These are phyloP conservation scores for Alauda arvensis DNA, from an alignment of 2,797 vertebrate species.

Conservation along the genomic window DNA sequence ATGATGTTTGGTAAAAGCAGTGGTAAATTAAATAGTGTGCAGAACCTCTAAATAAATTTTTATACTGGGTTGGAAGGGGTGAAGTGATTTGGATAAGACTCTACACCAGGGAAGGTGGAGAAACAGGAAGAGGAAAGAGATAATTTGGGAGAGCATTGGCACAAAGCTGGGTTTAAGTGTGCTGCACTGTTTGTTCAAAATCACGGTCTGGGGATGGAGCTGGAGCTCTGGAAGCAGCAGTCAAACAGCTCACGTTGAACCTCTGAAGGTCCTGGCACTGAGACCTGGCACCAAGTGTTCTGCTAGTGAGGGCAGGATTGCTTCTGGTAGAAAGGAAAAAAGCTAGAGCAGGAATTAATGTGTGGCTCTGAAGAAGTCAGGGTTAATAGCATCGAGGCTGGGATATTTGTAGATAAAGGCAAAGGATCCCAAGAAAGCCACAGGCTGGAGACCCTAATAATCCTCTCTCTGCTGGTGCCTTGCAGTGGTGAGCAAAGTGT, in stretches of 20 bases:
- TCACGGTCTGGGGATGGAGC: accelerated
- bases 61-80: not conserved
- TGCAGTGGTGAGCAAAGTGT: accelerated
- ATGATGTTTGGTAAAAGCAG: not conserved
- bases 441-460: not conserved
- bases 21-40: not conserved
- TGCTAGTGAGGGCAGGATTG: not conserved
- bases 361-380: not conserved
- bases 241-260: not conserved
- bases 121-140: not conserved
- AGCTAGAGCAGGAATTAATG: not conserved
- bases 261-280: not conserved
- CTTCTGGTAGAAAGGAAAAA: not conserved
- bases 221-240: not conserved
- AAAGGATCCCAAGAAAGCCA: not conserved
- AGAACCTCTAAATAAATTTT: not conserved
- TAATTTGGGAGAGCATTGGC: not conserved
- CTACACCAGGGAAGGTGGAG: not conserved
- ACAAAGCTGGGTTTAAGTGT: not conserved
- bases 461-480: not conserved
- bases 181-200: not conserved
- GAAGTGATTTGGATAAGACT: not conserved
- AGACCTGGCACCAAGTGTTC: not conserved
- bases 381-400: not conserved
- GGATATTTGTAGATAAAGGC: not conserved